A percentile compares a stretch with the other conserved stretches of the same genome.
phyloP scores from a whole-genome alignment of 2,888 invertebrate species.

The Orthosia cruda region DNA sequence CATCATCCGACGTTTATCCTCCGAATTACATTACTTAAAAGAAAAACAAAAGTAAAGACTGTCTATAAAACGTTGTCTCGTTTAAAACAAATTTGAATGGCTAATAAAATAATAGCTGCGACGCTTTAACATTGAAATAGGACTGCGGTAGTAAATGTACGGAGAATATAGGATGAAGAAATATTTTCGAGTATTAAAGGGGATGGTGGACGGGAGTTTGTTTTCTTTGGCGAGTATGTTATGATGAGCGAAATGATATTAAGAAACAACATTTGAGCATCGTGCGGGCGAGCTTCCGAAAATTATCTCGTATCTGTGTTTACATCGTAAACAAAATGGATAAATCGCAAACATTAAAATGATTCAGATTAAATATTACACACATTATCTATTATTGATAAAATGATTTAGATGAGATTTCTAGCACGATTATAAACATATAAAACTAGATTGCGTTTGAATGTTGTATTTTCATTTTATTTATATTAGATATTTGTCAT shows the following conservation, averaged over 20 bases:
- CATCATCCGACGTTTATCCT: constrained; percentile 45
- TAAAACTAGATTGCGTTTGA: not conserved
- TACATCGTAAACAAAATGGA: constrained; percentile 51
- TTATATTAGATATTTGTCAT: not conserved
- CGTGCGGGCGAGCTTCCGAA: constrained; percentile 20
- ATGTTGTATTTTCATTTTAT: not conserved
- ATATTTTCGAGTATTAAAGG: constrained; percentile 76
- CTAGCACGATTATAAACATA: not conserved
- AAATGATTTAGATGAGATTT: constrained; percentile 16
- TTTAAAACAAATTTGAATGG: constrained; percentile 40
- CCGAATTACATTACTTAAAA: constrained; percentile 44
- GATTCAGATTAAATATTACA: constrained; percentile 6
- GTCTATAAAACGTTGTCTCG: constrained; percentile 46
- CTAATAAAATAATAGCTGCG: constrained; percentile 56
- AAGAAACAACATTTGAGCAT: constrained; percentile 56
- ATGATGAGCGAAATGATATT: constrained; percentile 59
- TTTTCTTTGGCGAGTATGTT: constrained; percentile 68
- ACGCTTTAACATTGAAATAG: constrained; percentile 68
- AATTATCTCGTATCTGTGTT: constrained; percentile 43
- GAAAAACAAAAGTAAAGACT: constrained; percentile 50
- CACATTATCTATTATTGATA: constrained; percentile 4
- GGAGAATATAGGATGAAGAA: constrained; percentile 79
- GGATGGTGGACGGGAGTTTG: constrained; percentile 65
- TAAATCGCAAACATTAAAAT: constrained; percentile 33
- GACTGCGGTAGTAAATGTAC: constrained; percentile 60